A percentile compares a stretch with the other conserved stretches of the same genome.
phyloP scores from a whole-genome alignment of 2,113 vertebrate species.

The Pomatostomus ruficeps region DNA sequence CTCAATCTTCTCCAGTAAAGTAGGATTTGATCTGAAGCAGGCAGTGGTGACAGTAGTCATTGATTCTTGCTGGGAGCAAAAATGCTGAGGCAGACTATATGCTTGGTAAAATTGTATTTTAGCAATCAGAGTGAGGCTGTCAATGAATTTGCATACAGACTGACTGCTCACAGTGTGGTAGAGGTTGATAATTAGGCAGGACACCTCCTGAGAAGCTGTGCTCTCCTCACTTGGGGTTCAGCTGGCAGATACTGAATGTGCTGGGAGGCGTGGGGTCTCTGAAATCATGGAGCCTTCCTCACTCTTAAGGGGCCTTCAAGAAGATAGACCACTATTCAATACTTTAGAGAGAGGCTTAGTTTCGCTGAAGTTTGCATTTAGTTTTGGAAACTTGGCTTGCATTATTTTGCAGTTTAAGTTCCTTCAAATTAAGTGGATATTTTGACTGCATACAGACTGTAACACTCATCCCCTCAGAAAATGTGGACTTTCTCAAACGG shows the following conservation, averaged over 20 bases:
- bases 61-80: neutral
- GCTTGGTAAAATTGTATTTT: neutral
- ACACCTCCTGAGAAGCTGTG: neutral
- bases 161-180: neutral
- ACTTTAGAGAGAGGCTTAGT: neutral
- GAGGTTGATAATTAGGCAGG: neutral
- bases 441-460: neutral
- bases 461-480: neutral
- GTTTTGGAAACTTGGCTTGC: neutral
- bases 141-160: neutral
- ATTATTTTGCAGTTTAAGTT: neutral
- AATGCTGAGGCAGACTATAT: neutral
- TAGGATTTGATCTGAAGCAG: neutral
- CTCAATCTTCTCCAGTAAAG: neutral
- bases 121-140: neutral
- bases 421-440: neutral
- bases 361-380: neutral
- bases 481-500: neutral
- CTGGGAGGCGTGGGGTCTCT: neutral
- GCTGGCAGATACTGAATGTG: neutral
- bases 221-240: neutral
- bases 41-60: neutral
- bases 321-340: neutral
- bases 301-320: neutral
- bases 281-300: neutral